phyloP scores from a whole-genome alignment of 1,140 invertebrate species.

The Drosophila ohnishii region DNA sequence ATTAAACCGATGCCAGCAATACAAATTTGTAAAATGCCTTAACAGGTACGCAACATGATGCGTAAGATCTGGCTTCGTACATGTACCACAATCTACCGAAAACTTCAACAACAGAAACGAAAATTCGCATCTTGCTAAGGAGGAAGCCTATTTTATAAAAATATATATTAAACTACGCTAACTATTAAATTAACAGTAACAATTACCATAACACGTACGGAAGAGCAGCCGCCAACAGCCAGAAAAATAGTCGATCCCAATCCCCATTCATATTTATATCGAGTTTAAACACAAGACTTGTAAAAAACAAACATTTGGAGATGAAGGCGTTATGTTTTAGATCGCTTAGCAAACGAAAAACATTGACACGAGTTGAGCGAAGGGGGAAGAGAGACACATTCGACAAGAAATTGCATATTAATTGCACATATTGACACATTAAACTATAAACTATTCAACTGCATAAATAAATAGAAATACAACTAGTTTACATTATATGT shows the following conservation, averaged over 20 bases:
- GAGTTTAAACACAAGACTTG: slow-evolving; percentile 44
- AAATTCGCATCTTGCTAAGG: slow-evolving; percentile 68
- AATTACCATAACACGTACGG: slow-evolving; percentile 48
- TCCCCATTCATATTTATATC: slow-evolving; percentile 27
- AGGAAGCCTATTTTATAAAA: slow-evolving; percentile 76
- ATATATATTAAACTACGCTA: slow-evolving; percentile 78
- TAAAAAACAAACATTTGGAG: slow-evolving; percentile 40
- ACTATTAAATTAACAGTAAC: slow-evolving; percentile 74
- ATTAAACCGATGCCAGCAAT: not conserved
- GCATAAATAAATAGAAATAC: slow-evolving; percentile 64
- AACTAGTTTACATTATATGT: slow-evolving; percentile 78
- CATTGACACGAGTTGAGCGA: slow-evolving; percentile 17
- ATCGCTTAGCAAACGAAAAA: slow-evolving; percentile 41
- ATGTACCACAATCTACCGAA: slow-evolving; percentile 64
- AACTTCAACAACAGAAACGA: slow-evolving; percentile 67
- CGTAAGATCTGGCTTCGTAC: slow-evolving; percentile 62
- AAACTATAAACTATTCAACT: slow-evolving; percentile 53
- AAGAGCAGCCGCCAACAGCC: slow-evolving; percentile 38
- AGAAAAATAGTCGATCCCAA: slow-evolving; percentile 33
- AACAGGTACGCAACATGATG: slow-evolving; percentile 82
- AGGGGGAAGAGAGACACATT: slow-evolving; percentile 7
- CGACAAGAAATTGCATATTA: slow-evolving; percentile 38
- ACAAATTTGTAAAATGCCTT: not conserved
- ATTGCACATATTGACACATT: slow-evolving; percentile 48
- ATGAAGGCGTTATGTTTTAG: slow-evolving; percentile 35